Evolutionary conservation across 2,113 vertebrate species (phyloP), one percentile per base, ranked within the genome.

Genomic region (Regulus satrapa): DNA sequence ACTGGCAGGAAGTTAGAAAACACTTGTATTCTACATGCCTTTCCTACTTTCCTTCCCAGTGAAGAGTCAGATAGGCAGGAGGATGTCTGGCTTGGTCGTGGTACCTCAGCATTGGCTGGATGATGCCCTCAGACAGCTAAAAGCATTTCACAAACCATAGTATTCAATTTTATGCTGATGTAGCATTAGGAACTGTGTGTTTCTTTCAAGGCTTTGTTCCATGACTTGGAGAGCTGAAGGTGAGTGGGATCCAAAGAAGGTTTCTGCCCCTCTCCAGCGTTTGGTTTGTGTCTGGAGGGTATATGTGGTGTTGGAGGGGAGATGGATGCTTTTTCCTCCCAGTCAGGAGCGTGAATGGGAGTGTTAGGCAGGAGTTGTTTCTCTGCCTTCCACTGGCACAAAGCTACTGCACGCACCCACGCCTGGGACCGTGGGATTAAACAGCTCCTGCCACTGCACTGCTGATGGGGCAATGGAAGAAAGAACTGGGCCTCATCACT

Each of bases 271-370:
- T 2, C 6, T 58, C 2, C 32, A 46, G 32, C 16, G 9, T 63
- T 51, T 7, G 3, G 2, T 41, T 72, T 73, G 5, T 73, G 23
- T 43, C 45, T 92, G 55, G 26, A 86, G 52, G 12, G 4, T 41
- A 2, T 15, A 5, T 19, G 7, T 45, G 38, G 5, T 43, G 13
- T 8, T 36, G n/a, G 24, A 61, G 31, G 25, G 24, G 29, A 67
- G 40, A 31, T 5, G 28, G 45, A 51, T 31, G 19, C 8, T 72
- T 74, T 45, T 43, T 29, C 43, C 28, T 85, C 51, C 18, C 19
- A 16, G 25, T 19, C 6, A 34, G 21, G 18, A 12, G 24, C 0
- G 0, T 28, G 38, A 62, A 12, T 1, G 1, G 51, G 12, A 5
- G 12, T 10, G 54, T 40, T 5, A 36, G 36, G 49, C 12, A n/a